Evolutionary conservation across 2,888 invertebrate genomes (phyloP).

Genomic region (Drosophila helvetica): DNA sequence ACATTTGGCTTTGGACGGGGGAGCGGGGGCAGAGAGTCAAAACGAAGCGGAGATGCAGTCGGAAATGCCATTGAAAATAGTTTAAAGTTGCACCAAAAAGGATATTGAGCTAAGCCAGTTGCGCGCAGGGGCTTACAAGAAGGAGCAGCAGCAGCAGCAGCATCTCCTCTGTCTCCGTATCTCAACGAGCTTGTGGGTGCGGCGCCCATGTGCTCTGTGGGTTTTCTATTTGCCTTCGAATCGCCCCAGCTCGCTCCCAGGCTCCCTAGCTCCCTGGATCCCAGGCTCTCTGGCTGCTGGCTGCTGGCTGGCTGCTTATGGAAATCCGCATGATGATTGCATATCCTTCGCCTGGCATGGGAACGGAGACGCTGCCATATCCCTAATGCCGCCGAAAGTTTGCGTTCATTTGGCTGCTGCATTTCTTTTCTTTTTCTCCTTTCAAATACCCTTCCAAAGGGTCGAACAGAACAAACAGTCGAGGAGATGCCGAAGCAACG

Average conservation of each 20-base stretch:
- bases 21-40: conserved; percentile 57
- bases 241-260: conserved; percentile 27
- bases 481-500: too few species aligned
- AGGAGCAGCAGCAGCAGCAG: not conserved
- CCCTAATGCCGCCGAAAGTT: conserved; percentile 75
- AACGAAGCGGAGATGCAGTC: conserved; percentile 57
- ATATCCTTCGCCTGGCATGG: conserved; percentile 72
- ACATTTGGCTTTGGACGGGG: conserved; percentile 48
- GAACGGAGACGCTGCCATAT: conserved; percentile 70
- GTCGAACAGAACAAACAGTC: not conserved
- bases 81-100: conserved; percentile 73
- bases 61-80: conserved; percentile 78
- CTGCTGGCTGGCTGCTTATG: conserved; percentile 67
- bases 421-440: conserved; percentile 13
- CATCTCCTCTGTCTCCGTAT: not conserved
- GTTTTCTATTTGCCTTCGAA: conserved; percentile 72
- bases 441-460: conserved; percentile 25
- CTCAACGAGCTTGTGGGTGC: not conserved
- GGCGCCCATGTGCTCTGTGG: conserved; percentile 49
- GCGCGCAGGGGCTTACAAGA: conserved; percentile 57
- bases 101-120: conserved; percentile 77
- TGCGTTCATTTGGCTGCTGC: conserved; percentile 72
- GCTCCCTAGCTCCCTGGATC: not conserved
- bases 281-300: not conserved
- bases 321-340: conserved; percentile 80